phyloP scores from a whole-genome alignment of 2,113 vertebrate species.

The Macrotis lagotis region DNA sequence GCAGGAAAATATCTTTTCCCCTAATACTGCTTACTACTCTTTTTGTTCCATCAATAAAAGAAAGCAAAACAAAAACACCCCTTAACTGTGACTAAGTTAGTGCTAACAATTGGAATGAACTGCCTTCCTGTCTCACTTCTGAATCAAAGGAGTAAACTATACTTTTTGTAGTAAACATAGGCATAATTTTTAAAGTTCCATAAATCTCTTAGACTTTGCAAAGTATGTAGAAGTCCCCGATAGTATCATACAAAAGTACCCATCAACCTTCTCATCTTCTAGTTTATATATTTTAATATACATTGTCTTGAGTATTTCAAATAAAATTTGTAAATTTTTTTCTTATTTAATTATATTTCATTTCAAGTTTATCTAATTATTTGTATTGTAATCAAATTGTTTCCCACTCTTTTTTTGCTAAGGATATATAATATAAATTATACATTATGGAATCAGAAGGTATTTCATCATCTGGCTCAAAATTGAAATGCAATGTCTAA shows the following conservation, averaged over 20 bases:
- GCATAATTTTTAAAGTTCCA: slow-evolving; percentile 12
- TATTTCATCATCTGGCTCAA: neutral
- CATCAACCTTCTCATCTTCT: neutral
- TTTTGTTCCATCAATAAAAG: slow-evolving; percentile 28
- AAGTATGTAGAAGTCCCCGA: neutral
- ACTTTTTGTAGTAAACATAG: neutral
- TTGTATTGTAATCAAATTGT: neutral
- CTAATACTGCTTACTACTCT: neutral
- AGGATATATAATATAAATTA: neutral
- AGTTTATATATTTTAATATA: neutral
- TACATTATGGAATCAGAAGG: neutral
- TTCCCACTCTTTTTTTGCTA: neutral
- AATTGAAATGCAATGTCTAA: neutral
- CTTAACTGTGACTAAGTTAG: neutral
- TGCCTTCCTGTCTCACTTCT: slow-evolving; percentile 9
- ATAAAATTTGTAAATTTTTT: neutral
- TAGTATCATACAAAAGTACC: neutral
- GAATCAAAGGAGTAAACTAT: slow-evolving; percentile 11
- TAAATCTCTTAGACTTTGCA: neutral
- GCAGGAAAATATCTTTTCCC: neutral
- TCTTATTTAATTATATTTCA: neutral
- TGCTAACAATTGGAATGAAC: neutral
- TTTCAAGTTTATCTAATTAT: neutral
- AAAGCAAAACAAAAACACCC: slow-evolving; percentile 22
- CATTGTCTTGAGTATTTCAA: neutral